A percentile compares a stretch with the other conserved stretches of the same genome.
These are phyloP conservation scores for Heteronetta atricapilla DNA, from an alignment of 2,113 vertebrate genomes.

Conservation along the genomic window DNA sequence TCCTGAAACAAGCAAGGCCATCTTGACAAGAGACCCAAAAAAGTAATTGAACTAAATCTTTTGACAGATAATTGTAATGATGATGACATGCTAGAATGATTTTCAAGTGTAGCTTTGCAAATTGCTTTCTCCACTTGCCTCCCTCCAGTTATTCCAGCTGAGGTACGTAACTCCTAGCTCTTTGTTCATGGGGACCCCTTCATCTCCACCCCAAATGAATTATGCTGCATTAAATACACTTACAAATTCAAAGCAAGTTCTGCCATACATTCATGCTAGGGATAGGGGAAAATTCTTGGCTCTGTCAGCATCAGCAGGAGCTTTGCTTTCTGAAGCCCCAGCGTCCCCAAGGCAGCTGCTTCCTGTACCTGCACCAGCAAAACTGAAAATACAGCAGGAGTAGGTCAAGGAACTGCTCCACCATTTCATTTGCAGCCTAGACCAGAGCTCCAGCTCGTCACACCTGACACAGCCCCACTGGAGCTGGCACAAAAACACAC, in stretches of 20 bases:
- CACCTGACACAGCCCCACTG: background rate
- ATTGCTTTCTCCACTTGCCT: conserved; percentile 64
- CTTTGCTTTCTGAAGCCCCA: background rate
- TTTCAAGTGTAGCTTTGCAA: conserved; percentile 72
- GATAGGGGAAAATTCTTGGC: background rate
- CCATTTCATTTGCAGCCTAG: background rate
- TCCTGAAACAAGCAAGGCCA: conserved; percentile 55
- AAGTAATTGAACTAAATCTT: conserved; percentile 76
- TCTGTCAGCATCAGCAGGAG: background rate
- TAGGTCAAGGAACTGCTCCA: background rate
- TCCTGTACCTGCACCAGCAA: background rate
- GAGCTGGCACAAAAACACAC: background rate
- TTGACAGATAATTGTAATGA: conserved; percentile 75
- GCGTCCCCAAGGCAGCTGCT: background rate
- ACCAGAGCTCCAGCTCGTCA: background rate
- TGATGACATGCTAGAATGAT: conserved; percentile 66
- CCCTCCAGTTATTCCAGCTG: conserved; percentile 30
- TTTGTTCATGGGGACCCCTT: background rate
- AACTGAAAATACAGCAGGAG: background rate
- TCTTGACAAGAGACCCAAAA: conserved; percentile 62
- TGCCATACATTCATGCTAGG: background rate
- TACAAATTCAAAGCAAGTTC: conserved; percentile 35
- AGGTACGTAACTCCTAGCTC: conserved; percentile 1
- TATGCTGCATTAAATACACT: conserved; percentile 16
- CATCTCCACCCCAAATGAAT: background rate